These are phyloP conservation scores for Caenorhabditis latens DNA, from an alignment of 1,140 invertebrate genomes.

Conservation along the genomic window DNA sequence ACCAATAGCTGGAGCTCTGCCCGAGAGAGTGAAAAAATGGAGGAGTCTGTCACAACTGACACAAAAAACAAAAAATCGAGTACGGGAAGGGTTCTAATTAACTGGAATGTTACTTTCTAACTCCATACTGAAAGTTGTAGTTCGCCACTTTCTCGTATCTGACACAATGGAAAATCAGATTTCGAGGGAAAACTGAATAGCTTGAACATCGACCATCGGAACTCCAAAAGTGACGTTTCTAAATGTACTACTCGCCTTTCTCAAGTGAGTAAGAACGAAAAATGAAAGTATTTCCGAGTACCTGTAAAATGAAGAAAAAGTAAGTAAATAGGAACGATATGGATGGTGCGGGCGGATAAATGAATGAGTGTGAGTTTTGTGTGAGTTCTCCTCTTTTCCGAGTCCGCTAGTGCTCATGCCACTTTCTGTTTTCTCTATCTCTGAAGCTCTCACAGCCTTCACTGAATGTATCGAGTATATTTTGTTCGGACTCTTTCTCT, in stretches of 20 bases:
- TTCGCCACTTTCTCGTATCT: no score
- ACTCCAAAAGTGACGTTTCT: conserved; percentile 7
- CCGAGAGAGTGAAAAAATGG: background rate
- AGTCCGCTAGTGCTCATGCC: conserved; percentile 4
- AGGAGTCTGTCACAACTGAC: background rate
- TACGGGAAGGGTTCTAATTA: background rate
- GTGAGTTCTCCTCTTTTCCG: conserved; percentile 19
- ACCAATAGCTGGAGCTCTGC: background rate
- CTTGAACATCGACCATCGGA: background rate
- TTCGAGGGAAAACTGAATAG: no score
- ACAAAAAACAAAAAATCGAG: background rate
- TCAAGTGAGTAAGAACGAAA: conserved; percentile 40
- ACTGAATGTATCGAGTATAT: background rate
- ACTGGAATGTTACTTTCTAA: background rate
- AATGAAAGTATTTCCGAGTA: conserved; percentile 27
- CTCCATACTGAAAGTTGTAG: background rate
- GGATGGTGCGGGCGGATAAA: conserved; percentile 45
- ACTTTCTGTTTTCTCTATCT: conserved; percentile 24
- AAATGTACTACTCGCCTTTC: conserved; percentile 44
- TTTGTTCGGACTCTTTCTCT: no score
- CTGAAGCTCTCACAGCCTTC: background rate
- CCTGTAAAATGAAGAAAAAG: conserved; percentile 50
- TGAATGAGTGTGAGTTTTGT: conserved; percentile 44
- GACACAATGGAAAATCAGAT: no score
- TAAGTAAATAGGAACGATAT: conserved; percentile 50